Conservation (phyloP, 2,888 invertebrate genomes). For the Parnassius apollo region DNA sequence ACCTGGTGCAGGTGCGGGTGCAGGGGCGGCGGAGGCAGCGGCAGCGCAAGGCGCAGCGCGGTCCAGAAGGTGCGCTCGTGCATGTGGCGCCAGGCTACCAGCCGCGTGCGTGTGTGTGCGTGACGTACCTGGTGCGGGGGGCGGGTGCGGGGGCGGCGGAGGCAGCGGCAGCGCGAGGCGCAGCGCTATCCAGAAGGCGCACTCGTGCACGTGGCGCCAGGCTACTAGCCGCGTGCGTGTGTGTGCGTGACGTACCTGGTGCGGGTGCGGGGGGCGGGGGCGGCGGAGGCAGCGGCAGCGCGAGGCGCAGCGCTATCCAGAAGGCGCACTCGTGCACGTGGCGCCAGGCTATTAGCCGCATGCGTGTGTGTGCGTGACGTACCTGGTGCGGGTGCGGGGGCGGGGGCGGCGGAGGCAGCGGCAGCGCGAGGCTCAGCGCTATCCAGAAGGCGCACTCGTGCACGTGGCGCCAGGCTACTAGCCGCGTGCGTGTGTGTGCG, state of each 20-base stretch:
- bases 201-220: background rate
- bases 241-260: background rate
- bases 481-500: background rate
- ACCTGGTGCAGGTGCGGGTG: background rate
- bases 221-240: background rate
- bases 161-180: background rate
- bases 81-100: background rate
- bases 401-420: background rate
- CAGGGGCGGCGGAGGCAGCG: background rate
- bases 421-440: background rate
- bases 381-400: background rate
- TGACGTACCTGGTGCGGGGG: no score
- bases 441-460: no score
- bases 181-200: background rate
- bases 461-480: no score
- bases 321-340: background rate
- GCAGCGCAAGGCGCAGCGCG: background rate
- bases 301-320: background rate
- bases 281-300: background rate
- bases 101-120: background rate
- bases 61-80: background rate
- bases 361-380: background rate
- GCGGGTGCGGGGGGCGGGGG: background rate
- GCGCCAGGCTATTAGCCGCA: background rate
- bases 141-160: background rate